These are phyloP conservation scores for Phenganax subtilis DNA, from an alignment of 92 coral and sea anemone species.

Conservation along the genomic window DNA sequence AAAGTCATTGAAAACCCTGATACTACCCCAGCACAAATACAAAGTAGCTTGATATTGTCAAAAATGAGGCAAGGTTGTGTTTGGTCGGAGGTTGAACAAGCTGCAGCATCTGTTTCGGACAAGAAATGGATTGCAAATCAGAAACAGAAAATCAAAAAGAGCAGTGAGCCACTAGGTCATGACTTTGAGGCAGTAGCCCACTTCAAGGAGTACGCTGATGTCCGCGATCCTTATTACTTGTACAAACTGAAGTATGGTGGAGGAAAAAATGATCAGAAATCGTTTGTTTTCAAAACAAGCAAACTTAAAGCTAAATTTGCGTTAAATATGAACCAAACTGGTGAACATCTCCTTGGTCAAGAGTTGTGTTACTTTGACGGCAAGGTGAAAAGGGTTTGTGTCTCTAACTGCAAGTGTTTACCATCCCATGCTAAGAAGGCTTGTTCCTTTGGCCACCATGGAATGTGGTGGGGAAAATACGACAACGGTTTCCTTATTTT, in stretches of 20 bases:
- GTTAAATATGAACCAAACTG: conserved; percentile 44
- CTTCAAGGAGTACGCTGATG: conserved; percentile 38
- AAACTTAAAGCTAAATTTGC: conserved; percentile 45
- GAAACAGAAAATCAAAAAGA: conserved; percentile 36
- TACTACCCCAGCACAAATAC: conserved; percentile 44
- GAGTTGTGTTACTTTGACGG: conserved; percentile 45
- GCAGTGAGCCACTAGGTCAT: conserved; percentile 34
- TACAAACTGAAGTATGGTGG: conserved; percentile 20
- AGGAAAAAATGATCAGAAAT: conserved; percentile 20
- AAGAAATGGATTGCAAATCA: conserved; percentile 44
- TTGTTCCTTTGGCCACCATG: conserved; percentile 48
- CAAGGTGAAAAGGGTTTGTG: conserved; percentile 46
- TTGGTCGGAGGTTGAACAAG: conserved; percentile 45
- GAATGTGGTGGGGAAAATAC: conserved; percentile 44
- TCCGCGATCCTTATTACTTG: conserved; percentile 39
- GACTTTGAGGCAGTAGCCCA: conserved; percentile 45
- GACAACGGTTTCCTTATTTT: conserved; percentile 36
- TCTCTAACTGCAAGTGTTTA: conserved; percentile 50
- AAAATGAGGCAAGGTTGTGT: conserved; percentile 37
- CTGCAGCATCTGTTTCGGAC: conserved; percentile 37
- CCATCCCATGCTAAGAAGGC: conserved; percentile 37
- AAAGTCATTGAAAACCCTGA: conserved; percentile 34
- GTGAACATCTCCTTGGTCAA: conserved; percentile 29
- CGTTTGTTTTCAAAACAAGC: conserved; percentile 45
- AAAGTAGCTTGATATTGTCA: conserved; percentile 31